These are phyloP conservation scores for Lampropteryx suffumata DNA, from an alignment of 2,888 invertebrate species.

Conservation along the genomic window DNA sequence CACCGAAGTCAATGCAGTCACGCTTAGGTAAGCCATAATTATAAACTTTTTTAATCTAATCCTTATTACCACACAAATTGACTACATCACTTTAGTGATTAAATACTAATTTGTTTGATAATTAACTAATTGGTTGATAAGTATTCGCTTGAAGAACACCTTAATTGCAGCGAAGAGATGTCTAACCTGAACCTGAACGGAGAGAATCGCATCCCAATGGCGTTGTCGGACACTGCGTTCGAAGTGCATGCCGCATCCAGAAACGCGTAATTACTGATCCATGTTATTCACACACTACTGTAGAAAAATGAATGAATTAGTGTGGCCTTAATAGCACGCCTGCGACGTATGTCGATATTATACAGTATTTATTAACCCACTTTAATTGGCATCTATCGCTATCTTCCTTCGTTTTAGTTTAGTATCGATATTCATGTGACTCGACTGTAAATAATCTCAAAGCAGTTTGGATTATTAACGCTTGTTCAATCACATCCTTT, in stretches of 20 bases:
- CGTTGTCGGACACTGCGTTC: conserved; percentile 79
- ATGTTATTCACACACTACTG: conserved; percentile 37
- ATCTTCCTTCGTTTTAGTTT: too few species aligned
- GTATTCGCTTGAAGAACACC: conserved; percentile 18
- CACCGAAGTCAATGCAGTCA: conserved; percentile 90
- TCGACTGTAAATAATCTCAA: background rate
- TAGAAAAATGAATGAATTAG: background rate
- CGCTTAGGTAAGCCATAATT: conserved; percentile 76
- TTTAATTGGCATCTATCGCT: too few species aligned
- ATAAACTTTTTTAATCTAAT: background rate
- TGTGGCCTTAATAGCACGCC: too few species aligned
- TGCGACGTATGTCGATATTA: too few species aligned
- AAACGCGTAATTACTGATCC: conserved; percentile 72
- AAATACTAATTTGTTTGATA: background rate
- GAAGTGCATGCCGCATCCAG: conserved; percentile 79
- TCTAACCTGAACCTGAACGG: conserved; percentile 77
- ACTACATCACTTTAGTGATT: background rate
- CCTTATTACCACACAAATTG: conserved; percentile 4
- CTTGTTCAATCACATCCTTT: conserved; percentile 3
- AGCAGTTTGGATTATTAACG: background rate
- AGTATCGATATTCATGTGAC: background rate
- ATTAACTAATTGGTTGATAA: conserved; percentile 9
- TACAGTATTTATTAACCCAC: too few species aligned
- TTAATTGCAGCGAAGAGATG: conserved; percentile 79
- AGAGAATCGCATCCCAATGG: conserved; percentile 78